Evolutionary conservation across 92 coral and sea anemone species (phyloP).

Genomic region (Heteractis magnifica): DNA sequence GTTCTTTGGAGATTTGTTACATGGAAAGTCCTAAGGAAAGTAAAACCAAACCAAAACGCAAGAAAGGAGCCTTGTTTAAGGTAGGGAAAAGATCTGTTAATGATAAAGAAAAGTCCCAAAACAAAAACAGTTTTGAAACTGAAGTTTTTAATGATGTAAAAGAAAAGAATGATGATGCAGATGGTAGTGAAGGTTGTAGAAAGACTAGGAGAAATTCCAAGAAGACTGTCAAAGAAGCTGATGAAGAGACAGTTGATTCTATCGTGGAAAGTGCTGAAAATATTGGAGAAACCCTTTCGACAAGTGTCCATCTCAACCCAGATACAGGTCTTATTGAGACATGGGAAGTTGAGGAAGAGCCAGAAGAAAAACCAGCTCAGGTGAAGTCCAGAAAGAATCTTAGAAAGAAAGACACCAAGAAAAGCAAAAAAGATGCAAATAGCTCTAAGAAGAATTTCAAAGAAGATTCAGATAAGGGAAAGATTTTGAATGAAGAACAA

Average conservation of each 20-base stretch:
- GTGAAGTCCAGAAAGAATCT: neutral
- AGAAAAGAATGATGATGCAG: neutral
- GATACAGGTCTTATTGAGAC: conserved; percentile 23
- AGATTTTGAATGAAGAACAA: conserved; percentile 4
- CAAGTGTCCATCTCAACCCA: conserved; percentile 9
- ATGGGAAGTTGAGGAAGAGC: conserved; percentile 7
- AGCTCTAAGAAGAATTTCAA: neutral
- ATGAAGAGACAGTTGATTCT: neutral
- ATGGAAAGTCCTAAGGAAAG: conserved; percentile 12
- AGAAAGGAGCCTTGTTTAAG: neutral
- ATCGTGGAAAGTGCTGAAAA: neutral
- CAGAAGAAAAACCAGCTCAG: neutral
- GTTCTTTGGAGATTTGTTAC: conserved; percentile 5
- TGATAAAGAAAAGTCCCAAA: neutral
- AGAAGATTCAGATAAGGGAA: neutral
- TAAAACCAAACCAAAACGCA: conserved; percentile 5
- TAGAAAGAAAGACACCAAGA: conserved; percentile 14
- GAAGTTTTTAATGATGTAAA: neutral
- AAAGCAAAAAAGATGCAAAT: conserved; percentile 8
- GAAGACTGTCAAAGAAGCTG: neutral
- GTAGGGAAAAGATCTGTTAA: neutral
- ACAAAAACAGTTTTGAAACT: neutral
- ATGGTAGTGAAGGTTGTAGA: neutral
- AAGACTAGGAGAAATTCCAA: neutral
- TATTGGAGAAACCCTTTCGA: neutral